Evolutionary conservation across 2,888 invertebrate genomes (phyloP).

Genomic region (Lordiphosa fenestrarum): DNA sequence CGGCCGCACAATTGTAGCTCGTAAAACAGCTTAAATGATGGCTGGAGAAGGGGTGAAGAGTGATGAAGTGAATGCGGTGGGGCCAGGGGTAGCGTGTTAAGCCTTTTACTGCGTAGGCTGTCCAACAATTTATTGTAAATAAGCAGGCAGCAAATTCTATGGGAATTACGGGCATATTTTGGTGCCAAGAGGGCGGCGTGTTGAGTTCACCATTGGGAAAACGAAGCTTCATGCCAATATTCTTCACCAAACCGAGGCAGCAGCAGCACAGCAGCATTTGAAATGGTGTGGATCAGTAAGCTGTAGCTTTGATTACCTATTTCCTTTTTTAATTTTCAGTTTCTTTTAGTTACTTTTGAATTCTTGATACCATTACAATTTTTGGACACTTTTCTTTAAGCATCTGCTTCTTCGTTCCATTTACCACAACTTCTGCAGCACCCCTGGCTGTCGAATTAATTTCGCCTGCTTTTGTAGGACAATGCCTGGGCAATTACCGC

Average conservation of each 20-base stretch:
- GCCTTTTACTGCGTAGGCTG: slow-evolving; percentile 60
- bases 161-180: slow-evolving; percentile 38
- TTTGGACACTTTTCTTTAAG: too few relatives aligned
- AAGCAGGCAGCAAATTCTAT: slow-evolving; percentile 51
- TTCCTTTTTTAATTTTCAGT: too few relatives aligned
- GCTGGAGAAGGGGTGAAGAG: slow-evolving; percentile 15
- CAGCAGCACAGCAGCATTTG: too few relatives aligned
- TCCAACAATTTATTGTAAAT: slow-evolving; percentile 64
- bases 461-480: slow-evolving; percentile 30
- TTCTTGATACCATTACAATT: too few relatives aligned
- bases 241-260: not conserved
- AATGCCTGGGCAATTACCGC: slow-evolving; percentile 58
- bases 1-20: slow-evolving; percentile 59
- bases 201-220: slow-evolving; percentile 22
- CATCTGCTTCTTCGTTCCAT: too few relatives aligned
- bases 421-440: not conserved
- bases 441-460: slow-evolving; percentile 12
- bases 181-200: slow-evolving; percentile 23
- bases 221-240: too few relatives aligned
- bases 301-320: too few relatives aligned
- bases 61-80: not conserved
- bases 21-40: slow-evolving; percentile 59
- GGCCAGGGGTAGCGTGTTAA: slow-evolving; percentile 31
- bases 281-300: too few relatives aligned
- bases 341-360: too few relatives aligned